These are phyloP conservation scores for Campylorhamphus procurvoides DNA, from an alignment of 2,113 vertebrate species.

Conservation along the genomic window DNA sequence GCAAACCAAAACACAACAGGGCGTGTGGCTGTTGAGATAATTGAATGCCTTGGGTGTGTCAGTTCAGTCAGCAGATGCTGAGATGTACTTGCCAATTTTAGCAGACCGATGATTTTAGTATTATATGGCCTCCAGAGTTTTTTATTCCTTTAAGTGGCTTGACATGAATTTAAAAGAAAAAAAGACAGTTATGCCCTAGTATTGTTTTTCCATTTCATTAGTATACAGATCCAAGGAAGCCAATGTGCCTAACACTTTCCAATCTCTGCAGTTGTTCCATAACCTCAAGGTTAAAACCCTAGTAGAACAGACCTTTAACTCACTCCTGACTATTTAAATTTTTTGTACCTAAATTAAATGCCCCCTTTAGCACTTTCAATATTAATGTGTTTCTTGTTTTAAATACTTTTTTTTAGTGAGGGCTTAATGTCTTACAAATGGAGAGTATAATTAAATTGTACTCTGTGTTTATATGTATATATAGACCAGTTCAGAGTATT, in stretches of 20 bases:
- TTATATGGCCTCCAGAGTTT: not conserved
- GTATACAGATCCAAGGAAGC: conserved; percentile 27
- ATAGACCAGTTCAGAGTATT: not conserved
- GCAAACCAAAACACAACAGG: conserved; percentile 30
- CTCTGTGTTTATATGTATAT: not conserved
- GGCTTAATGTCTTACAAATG: not conserved
- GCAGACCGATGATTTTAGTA: not conserved
- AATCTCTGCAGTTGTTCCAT: conserved; percentile 49
- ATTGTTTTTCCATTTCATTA: conserved; percentile 62
- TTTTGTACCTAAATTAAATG: not conserved
- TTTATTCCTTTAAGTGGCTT: conserved; percentile 28
- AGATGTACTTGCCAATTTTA: conserved; percentile 23
- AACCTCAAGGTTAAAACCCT: conserved; percentile 28
- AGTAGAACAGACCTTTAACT: conserved; percentile 26
- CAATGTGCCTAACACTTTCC: conserved; percentile 56
- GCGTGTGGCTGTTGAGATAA: conserved; percentile 25
- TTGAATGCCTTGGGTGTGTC: conserved; percentile 38
- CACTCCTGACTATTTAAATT: not conserved
- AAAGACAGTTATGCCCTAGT: conserved; percentile 32
- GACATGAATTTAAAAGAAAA: conserved; percentile 44
- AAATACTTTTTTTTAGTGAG: not conserved
- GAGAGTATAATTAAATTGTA: not conserved
- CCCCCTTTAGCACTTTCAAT: not conserved
- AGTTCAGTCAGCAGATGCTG: conserved; percentile 46
- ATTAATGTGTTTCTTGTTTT: not conserved